Conservation (phyloP, 2,113 vertebrate genomes). For the Nothoprocta perdicaria region DNA sequence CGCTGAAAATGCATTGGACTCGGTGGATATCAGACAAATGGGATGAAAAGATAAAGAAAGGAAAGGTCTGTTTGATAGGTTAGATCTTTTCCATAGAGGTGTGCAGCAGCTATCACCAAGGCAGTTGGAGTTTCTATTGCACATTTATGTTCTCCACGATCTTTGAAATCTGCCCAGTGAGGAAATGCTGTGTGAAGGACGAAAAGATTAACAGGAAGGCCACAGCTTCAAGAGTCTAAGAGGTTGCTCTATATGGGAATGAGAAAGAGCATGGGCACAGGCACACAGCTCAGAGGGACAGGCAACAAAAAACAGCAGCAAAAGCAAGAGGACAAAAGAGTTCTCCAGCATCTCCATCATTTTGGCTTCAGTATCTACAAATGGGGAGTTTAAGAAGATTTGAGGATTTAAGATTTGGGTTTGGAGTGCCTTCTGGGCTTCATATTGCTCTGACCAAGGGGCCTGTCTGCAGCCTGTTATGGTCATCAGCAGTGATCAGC, state of each 20-base stretch:
- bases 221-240: background rate
- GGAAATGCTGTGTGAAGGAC: background rate
- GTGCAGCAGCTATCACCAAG: background rate
- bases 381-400: background rate
- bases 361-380: background rate
- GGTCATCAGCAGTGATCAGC: background rate
- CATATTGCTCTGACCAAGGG: accelerated
- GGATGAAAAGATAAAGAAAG: background rate
- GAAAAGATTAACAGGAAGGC: background rate
- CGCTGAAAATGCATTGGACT: background rate
- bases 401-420: background rate
- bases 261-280: accelerated
- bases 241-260: background rate
- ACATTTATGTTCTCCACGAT: background rate
- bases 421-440: background rate
- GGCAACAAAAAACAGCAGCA: background rate
- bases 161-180: background rate
- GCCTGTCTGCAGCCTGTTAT: accelerated
- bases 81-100: background rate
- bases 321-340: background rate
- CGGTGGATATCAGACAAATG: background rate
- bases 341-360: accelerated
- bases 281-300: background rate
- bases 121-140: background rate
- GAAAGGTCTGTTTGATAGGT: background rate